Base-by-base conservation (phyloP, 2,888 invertebrate species). In the Eristalinus sepulchralis region DNA sequence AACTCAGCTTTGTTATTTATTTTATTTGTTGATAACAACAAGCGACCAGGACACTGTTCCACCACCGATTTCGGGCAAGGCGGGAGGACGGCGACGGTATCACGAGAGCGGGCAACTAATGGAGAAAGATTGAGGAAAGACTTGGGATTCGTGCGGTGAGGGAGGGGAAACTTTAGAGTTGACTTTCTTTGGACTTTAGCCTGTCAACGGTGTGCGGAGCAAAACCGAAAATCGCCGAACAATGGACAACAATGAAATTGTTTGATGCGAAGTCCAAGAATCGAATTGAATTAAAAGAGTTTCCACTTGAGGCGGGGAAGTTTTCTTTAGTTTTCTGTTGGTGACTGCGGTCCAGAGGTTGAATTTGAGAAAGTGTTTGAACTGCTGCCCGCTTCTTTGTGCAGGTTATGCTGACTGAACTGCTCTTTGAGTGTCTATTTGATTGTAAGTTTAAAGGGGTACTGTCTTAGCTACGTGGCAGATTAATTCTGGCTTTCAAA, bases 211-310 rank as follows among this genome's bases (percentile, higher is more conserved):
- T 20, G 34, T 27, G 39, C 9, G 22, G 36, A 34, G 67, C n/a
- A n/a, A 68, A 80, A 68, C 73, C 80, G 55, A 80, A 73, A 80
- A 80, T 72, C 57, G 79, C 66, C 73, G 53, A 68, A 80, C 73
- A 80, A 73, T 73, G 31, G 63, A 55, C n/a, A 27, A 80, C 80
- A 80, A 73, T 80, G 80, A 68, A 80, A 66, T 66, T 79, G 71
- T 66, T 79, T 72, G 72, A 72, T 78, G 10, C 70, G 77, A 70
- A 57, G 5, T 72, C 31, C 79, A 57, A 13, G 57, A 67, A 67
- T 67, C 34, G 55, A 80, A 80, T 72, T 80, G 83, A 80, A 68
- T 84, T 79, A 66, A 57, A 70, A 66, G 33, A 83, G 70, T 66
- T 72, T 78, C 66, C 71, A 78, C 79, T 71, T 77, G 47, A 71